Base-by-base conservation (phyloP, 2,113 vertebrate species). In the Prochilodus magdalenae region DNA sequence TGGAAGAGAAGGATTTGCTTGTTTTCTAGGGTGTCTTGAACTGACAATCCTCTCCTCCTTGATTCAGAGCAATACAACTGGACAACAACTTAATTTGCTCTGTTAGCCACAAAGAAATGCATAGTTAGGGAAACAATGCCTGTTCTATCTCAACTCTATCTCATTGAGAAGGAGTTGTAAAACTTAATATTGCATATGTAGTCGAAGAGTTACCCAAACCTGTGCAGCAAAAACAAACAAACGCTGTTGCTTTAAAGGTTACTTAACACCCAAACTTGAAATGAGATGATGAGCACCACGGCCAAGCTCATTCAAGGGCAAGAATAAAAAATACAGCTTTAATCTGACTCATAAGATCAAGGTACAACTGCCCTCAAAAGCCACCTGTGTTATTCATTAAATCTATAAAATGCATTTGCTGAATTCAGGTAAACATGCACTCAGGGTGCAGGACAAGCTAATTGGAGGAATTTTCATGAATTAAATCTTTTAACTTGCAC, bases 351-450 rank as follows among this genome's bases (percentile, higher is more conserved):
- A 13, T 33, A 33, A 30, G 47, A 30, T 33, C 51, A 60, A 10
- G 24, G 74, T 13, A 22, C 66, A 16, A 26, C 20, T 33, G 6
- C 30, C 33, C 66, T 29, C 40, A 26, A n/a, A 57, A 51, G 79
- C 72, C 84, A 40, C 73, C 80, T 85, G 90, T 90, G 88, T 89
- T 91, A 94, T 91, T 93, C 91, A 94, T 93, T 85, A 89, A 81
- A 82, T 90, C 18, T 57, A 20, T 59, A 7, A 59, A 16, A 59
- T 59, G 55, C 55, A 70, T 75, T 65, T 16, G 73, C 26, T 80
- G 90, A 92, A 94, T 91, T 75, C 22, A 59, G 55, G 24, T 59
- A 22, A 1, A 59, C 5, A n/a, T 22, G 10, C 55, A 8, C 22
- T 59, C 11, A 59, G 55, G 55, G 55, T 0, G 55, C 20, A 59